Evolutionary conservation across 2,888 invertebrate genomes (phyloP).

Genomic region (Nasonia oneida): DNA sequence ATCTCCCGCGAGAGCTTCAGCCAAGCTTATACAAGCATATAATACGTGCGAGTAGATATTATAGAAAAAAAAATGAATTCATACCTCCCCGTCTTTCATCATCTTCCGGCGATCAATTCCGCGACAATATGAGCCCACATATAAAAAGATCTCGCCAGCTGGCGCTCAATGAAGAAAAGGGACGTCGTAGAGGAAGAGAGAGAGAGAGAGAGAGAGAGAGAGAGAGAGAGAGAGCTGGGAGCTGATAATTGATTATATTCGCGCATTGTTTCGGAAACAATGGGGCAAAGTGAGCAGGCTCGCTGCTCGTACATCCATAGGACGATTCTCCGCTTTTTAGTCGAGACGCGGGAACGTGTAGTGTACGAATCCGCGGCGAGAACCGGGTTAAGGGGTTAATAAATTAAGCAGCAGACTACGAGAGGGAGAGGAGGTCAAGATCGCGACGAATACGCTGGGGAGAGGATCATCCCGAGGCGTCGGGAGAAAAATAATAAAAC

Average conservation of each 20-base stretch:
- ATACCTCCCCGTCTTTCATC: not conserved
- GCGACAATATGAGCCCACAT: not conserved
- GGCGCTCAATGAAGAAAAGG: slow-evolving; percentile 13
- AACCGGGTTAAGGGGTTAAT: slow-evolving; percentile 20
- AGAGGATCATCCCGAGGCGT: not conserved
- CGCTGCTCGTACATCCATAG: not conserved
- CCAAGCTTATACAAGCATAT: not conserved
- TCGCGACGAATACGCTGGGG: not conserved
- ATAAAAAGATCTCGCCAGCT: not conserved
- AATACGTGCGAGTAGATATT: not conserved
- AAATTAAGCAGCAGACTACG: not conserved
- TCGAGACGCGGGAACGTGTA: too few relatives aligned
- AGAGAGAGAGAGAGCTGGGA: slow-evolving; percentile 18
- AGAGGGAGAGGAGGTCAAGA: not conserved
- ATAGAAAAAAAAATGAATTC: not conserved
- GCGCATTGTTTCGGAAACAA: slow-evolving; percentile 70
- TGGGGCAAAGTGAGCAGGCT: slow-evolving; percentile 54
- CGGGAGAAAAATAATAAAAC: not conserved
- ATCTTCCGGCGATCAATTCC: not conserved
- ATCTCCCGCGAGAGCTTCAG: not conserved
- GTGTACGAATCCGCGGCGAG: not conserved
- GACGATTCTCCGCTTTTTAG: not conserved
- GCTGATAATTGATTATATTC: slow-evolving; percentile 70
- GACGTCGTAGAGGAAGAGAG: slow-evolving; percentile 15
- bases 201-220: slow-evolving; percentile 32